These are phyloP conservation scores for Echeneis naucrates DNA, from an alignment of 2,797 vertebrate species.

Conservation along the genomic window DNA sequence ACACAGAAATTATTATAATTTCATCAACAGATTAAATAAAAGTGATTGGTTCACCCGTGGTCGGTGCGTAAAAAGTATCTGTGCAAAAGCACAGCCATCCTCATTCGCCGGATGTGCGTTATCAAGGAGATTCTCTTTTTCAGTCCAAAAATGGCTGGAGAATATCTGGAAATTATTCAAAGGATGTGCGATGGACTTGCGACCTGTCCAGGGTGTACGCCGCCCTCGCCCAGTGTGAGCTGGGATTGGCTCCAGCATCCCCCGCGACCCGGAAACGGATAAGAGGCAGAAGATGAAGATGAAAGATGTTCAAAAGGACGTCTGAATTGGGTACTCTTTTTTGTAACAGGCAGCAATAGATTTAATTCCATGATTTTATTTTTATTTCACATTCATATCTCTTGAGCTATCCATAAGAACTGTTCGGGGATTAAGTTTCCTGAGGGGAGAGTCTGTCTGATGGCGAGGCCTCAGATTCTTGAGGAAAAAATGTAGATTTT, in stretches of 20 bases:
- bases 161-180: background rate
- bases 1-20: constrained; percentile 15
- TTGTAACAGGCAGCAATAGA: constrained; percentile 8
- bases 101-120: background rate
- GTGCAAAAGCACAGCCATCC: background rate
- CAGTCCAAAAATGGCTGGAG: background rate
- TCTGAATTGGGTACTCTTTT: constrained; percentile 4
- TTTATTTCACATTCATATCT: constrained; percentile 22
- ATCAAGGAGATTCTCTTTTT: background rate
- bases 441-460: constrained; percentile 20
- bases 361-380: constrained; percentile 29
- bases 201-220: too few relatives aligned
- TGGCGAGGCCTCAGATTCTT: constrained; percentile 33
- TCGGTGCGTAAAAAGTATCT: background rate
- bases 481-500: constrained; percentile 49
- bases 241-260: too few relatives aligned
- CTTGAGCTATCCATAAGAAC: constrained; percentile 15
- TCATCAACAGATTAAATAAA: constrained; percentile 19
- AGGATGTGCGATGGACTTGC: too few relatives aligned
- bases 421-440: constrained; percentile 30
- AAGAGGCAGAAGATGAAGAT: too few relatives aligned
- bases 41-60: constrained; percentile 5
- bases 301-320: too few relatives aligned
- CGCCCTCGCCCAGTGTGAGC: too few relatives aligned
- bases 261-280: too few relatives aligned